These are phyloP conservation scores for Eristalis pertinax DNA, from an alignment of 2,888 invertebrate species.

Conservation along the genomic window DNA sequence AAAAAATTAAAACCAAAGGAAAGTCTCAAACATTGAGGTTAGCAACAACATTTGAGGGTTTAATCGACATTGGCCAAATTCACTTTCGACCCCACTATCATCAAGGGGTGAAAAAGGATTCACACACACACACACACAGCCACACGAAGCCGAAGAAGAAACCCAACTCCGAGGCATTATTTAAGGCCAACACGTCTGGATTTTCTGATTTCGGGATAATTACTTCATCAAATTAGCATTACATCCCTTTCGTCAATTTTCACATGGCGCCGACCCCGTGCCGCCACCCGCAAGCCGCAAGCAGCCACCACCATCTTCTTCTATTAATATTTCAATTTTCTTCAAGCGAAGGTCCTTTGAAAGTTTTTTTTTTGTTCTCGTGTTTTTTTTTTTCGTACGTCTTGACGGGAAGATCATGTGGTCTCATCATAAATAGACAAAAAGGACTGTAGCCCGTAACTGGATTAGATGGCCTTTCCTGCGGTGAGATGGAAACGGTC, in stretches of 20 bases:
- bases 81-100: constrained; percentile 34
- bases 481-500: constrained; percentile 38
- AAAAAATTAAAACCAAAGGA: background rate
- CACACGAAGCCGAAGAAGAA: background rate
- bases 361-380: background rate
- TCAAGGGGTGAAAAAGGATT: constrained; percentile 26
- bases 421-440: constrained; percentile 43
- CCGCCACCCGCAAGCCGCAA: constrained; percentile 13
- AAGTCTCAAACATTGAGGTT: background rate
- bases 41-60: constrained; percentile 37
- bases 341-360: constrained; percentile 9
- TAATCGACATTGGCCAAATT: constrained; percentile 65
- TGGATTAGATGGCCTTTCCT: constrained; percentile 48
- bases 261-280: background rate
- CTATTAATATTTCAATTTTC: constrained; percentile 50
- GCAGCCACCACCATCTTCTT: constrained; percentile 6
- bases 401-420: constrained; percentile 49
- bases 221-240: constrained; percentile 72
- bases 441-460: constrained; percentile 49
- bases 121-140: constrained; percentile 15
- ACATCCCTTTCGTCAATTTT: constrained; percentile 60
- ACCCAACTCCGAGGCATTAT: constrained; percentile 51
- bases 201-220: constrained; percentile 70
- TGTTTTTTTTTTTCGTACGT: background rate
- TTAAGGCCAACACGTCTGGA: constrained; percentile 64